Percentiles rank a stretch among this genome's conserved stretches.
phyloP scores from a whole-genome alignment of 2,797 vertebrate species.

The Diglossa cyanea region DNA sequence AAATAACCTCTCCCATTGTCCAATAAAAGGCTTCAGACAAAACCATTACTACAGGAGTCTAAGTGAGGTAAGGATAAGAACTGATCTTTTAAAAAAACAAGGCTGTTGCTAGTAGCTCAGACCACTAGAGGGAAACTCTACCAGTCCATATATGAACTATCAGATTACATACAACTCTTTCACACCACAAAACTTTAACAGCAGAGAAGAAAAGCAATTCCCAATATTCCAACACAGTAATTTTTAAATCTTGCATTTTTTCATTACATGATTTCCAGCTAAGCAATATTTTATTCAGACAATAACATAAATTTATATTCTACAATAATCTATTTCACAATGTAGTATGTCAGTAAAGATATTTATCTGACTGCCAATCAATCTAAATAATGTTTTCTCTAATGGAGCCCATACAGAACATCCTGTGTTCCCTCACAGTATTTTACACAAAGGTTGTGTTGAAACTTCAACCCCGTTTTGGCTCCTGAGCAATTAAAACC shows the following conservation, averaged over 20 bases:
- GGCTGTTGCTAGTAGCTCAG: background rate
- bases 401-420: background rate
- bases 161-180: background rate
- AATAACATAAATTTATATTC: background rate
- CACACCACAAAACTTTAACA: background rate
- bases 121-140: constrained; percentile 4
- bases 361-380: background rate
- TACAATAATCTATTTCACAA: background rate
- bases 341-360: background rate
- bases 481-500: background rate
- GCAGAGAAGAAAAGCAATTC: background rate
- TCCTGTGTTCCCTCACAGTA: background rate
- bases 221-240: background rate
- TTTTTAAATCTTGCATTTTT: background rate
- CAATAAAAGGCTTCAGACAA: background rate
- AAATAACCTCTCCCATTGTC: background rate
- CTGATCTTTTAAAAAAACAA: background rate
- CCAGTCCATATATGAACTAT: background rate
- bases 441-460: background rate
- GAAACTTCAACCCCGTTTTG: background rate
- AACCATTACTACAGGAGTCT: background rate
- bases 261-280: background rate
- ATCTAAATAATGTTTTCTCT: background rate
- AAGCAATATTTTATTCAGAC: background rate
- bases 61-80: background rate